Conservation (phyloP, 1,140 invertebrate genomes). For the Meloidogyne floridensis region DNA sequence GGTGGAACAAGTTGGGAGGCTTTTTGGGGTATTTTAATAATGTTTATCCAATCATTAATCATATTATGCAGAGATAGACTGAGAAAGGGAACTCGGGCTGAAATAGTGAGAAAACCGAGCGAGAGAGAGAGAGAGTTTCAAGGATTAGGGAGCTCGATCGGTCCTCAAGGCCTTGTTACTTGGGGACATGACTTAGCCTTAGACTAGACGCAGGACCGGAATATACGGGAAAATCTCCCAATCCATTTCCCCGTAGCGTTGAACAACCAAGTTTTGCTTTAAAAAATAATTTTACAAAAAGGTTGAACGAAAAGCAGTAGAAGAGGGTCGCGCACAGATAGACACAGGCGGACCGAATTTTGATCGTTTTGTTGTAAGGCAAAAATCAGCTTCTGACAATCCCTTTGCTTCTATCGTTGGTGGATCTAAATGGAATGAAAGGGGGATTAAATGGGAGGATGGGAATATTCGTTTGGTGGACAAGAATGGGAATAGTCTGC, state of each 20-base stretch:
- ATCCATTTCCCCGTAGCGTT: no score
- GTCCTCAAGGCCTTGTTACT: no score
- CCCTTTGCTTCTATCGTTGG: slow-evolving; percentile 34
- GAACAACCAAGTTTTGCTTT: not conserved
- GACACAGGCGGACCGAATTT: slow-evolving; percentile 48
- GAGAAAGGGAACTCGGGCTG: no score
- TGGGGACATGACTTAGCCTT: no score
- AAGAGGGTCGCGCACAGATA: slow-evolving; percentile 22
- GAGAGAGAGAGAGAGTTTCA: no score
- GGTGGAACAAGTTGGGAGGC: slow-evolving; percentile 9
- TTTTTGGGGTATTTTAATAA: slow-evolving; percentile 31
- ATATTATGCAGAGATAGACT: no score
- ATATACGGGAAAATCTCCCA: no score
- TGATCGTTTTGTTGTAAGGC: slow-evolving; percentile 50
- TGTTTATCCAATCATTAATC: not conserved
- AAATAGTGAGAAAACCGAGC: no score
- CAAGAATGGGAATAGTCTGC: slow-evolving; percentile 47
- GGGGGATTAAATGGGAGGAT: slow-evolving; percentile 52
- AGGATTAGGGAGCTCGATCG: no score
- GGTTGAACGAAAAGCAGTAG: slow-evolving; percentile 31
- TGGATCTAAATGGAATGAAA: slow-evolving; percentile 49
- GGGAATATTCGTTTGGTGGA: slow-evolving; percentile 53
- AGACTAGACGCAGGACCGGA: no score
- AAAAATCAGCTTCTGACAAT: slow-evolving; percentile 38
- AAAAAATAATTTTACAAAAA: slow-evolving; percentile 10